These are phyloP conservation scores for Tenualosa thibaudeaui DNA, from an alignment of 2,797 vertebrate species.

Conservation along the genomic window DNA sequence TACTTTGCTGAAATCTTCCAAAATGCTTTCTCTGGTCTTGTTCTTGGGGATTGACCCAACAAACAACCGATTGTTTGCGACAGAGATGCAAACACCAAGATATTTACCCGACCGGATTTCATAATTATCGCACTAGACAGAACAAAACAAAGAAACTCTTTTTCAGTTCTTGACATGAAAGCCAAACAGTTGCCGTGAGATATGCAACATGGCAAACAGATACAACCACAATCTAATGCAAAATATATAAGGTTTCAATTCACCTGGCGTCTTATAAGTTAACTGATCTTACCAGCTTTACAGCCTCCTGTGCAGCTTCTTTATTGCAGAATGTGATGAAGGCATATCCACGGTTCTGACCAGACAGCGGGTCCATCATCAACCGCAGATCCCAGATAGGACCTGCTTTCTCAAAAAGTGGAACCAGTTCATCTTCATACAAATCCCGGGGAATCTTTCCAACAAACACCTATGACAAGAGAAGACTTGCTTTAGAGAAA, in stretches of 20 bases:
- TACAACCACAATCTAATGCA: neutral
- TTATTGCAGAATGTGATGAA: slow-evolving; percentile 99
- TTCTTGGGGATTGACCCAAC: slow-evolving; percentile 99
- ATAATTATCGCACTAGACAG: slow-evolving; percentile 93
- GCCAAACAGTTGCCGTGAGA: neutral
- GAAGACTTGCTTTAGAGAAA: neutral
- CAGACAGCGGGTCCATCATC: slow-evolving; percentile 99
- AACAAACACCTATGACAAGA: slow-evolving; percentile 86
- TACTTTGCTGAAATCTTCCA: slow-evolving; percentile 98
- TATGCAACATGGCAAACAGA: neutral
- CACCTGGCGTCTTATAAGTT: neutral
- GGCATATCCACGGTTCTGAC: slow-evolving; percentile 95
- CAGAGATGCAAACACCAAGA: slow-evolving; percentile 97
- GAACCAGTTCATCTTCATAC: slow-evolving; percentile 97
- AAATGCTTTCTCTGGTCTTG: slow-evolving; percentile 96
- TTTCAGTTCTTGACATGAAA: neutral
- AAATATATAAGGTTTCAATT: neutral
- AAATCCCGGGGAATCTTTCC: slow-evolving; percentile 98
- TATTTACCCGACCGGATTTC: slow-evolving; percentile 98
- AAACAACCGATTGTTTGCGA: slow-evolving; percentile 98
- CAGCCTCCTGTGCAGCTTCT: slow-evolving; percentile 95
- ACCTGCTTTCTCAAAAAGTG: slow-evolving; percentile 96
- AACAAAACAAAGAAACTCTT: slow-evolving; percentile 30
- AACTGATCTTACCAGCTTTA: slow-evolving; percentile 83
- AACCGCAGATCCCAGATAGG: slow-evolving; percentile 97